Conservation (phyloP, 2,113 vertebrate genomes). For the Promerops cafer region DNA sequence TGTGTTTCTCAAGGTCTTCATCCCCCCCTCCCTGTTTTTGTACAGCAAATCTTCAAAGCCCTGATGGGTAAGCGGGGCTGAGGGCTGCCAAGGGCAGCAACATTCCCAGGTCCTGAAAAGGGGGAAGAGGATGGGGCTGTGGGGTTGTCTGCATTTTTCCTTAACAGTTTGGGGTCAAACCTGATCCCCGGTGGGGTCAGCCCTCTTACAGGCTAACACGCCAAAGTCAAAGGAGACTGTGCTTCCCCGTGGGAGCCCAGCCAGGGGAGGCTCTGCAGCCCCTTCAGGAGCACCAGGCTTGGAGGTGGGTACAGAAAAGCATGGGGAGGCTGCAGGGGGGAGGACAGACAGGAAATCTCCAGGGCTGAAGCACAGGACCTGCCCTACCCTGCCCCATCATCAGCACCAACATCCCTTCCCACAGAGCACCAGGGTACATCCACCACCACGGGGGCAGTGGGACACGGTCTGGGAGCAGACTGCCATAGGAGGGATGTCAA, state of each 20-base stretch:
- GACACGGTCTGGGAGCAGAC: neutral
- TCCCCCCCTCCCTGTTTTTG: neutral
- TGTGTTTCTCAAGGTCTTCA: fast-evolving
- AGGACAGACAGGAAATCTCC: neutral
- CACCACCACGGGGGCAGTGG: fast-evolving
- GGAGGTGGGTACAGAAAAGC: fast-evolving
- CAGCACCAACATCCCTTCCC: neutral
- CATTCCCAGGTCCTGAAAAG: neutral
- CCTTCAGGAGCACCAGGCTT: neutral
- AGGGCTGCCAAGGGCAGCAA: neutral
- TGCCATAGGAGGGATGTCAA: neutral
- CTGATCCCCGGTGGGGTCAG: conserved; percentile 56
- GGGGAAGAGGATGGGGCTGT: neutral
- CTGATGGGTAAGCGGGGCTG: neutral
- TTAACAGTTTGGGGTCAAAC: conserved; percentile 69
- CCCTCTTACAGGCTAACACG: conserved; percentile 55
- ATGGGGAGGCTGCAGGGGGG: fast-evolving
- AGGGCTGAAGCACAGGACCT: fast-evolving
- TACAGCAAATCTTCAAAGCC: neutral
- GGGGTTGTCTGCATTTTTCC: conserved; percentile 41
- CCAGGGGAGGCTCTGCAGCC: neutral
- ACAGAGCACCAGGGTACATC: fast-evolving
- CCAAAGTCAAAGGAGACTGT: conserved; percentile 60
- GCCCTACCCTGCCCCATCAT: neutral
- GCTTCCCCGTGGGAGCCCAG: neutral